Evolutionary conservation across 1,140 invertebrate genomes (phyloP).

Genomic region (Dermatophagoides farinae): DNA sequence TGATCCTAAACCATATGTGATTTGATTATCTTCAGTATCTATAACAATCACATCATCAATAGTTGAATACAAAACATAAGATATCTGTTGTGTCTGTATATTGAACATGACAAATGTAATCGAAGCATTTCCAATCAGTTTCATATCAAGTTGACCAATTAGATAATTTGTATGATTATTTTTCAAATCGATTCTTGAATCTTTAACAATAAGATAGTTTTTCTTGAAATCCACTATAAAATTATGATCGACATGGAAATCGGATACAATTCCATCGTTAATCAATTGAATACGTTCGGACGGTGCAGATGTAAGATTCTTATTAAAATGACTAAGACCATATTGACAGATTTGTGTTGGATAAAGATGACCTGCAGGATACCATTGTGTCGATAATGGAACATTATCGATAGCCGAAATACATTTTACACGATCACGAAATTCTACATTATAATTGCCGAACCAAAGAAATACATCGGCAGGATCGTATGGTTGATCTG

Average conservation of each 20-base stretch:
- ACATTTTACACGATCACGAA: slow-evolving; percentile 80
- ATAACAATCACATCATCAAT: slow-evolving; percentile 21
- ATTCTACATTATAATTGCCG: slow-evolving; percentile 92
- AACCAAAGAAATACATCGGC: slow-evolving; percentile 81
- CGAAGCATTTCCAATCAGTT: slow-evolving; percentile 40
- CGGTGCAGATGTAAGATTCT: slow-evolving; percentile 44
- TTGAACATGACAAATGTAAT: not conserved
- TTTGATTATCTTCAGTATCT: not conserved
- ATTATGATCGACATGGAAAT: slow-evolving; percentile 6
- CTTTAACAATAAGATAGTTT: not conserved
- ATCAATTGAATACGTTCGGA: slow-evolving; percentile 34
- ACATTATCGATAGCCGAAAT: slow-evolving; percentile 76
- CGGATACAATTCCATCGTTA: slow-evolving; percentile 3
- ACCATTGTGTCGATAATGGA: slow-evolving; percentile 86
- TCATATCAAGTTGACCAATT: slow-evolving; percentile 15
- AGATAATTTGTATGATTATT: not conserved
- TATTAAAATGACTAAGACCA: slow-evolving; percentile 87
- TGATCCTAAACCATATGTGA: not conserved
- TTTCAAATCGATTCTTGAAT: not conserved
- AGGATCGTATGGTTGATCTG: slow-evolving; percentile 65
- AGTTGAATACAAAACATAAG: not conserved
- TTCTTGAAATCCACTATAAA: not conserved
- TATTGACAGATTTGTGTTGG: slow-evolving; percentile 97
- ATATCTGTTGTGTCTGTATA: not conserved
- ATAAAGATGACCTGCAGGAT: slow-evolving; percentile 58